Percentiles rank a stretch among this genome's conserved stretches.
Evolutionary conservation across 2,888 invertebrate genomes (phyloP).

Genomic region (Eueremaeus valkanovi): DNA sequence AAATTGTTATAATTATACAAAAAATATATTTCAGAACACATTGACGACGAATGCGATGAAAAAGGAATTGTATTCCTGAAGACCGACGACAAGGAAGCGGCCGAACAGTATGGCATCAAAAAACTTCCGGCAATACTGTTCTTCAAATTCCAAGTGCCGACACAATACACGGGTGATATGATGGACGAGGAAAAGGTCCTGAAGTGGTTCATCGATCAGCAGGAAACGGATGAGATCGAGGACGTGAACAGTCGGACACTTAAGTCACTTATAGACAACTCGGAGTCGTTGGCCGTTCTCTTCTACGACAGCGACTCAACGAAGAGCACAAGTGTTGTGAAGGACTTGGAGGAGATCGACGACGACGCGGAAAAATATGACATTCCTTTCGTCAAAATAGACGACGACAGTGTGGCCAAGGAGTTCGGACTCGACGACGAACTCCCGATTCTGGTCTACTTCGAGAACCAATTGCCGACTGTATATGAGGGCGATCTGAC

Average conservation of each 20-base stretch:
- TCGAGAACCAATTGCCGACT: conserved; percentile 59
- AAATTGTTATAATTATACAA: no score
- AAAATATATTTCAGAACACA: conserved; percentile 77
- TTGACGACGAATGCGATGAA: conserved; percentile 86
- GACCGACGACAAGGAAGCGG: conserved; percentile 83
- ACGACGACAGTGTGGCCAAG: conserved; percentile 64
- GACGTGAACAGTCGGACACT: conserved; percentile 77
- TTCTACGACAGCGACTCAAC: conserved; percentile 61
- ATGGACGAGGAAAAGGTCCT: conserved; percentile 75
- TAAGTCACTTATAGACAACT: conserved; percentile 76
- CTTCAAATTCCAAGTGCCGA: conserved; percentile 86
- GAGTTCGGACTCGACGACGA: conserved; percentile 75
- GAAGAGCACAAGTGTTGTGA: conserved; percentile 43
- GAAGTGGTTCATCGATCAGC: conserved; percentile 85
- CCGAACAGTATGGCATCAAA: conserved; percentile 83
- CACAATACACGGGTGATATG: conserved; percentile 71
- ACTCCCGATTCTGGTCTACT: conserved; percentile 73
- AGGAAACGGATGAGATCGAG: conserved; percentile 84
- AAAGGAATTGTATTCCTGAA: conserved; percentile 85
- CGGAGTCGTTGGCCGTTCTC: conserved; percentile 83
- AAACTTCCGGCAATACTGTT: conserved; percentile 79
- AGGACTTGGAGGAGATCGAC: conserved; percentile 49
- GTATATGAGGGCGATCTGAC: conserved; percentile 47
- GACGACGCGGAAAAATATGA: conserved; percentile 46
- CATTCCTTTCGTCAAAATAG: conserved; percentile 51